These are phyloP conservation scores for Lithophane ornitopus DNA, from an alignment of 2,888 invertebrate species.

Conservation along the genomic window DNA sequence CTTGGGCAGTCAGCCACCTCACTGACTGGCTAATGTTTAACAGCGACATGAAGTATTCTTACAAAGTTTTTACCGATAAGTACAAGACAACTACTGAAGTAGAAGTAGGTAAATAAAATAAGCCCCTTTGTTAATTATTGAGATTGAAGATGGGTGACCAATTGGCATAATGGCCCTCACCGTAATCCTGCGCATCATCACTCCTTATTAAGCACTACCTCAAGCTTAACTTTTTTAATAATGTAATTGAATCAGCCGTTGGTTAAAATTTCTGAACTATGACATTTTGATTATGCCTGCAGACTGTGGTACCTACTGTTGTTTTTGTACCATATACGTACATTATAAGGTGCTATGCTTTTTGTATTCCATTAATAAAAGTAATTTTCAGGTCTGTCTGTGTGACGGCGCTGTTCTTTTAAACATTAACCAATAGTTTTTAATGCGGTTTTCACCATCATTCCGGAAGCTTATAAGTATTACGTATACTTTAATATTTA, in stretches of 20 bases:
- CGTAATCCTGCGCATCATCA: neutral
- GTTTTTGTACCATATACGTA: neutral
- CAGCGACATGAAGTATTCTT: neutral
- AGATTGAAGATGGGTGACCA: neutral
- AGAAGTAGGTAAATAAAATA: no score
- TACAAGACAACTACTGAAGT: no score
- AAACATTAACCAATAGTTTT: no score
- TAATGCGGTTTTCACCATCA: no score
- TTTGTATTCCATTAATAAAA: no score
- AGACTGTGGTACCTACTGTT: neutral
- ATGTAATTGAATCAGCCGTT: neutral
- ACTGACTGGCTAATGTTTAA: neutral
- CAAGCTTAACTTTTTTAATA: neutral
- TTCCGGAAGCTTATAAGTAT: no score
- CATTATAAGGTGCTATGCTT: no score
- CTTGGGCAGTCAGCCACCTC: neutral
- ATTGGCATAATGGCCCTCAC: neutral
- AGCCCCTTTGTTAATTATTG: neutral
- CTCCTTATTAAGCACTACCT: neutral
- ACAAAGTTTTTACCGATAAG: neutral
- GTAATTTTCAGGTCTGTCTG: no score
- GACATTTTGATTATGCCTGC: neutral
- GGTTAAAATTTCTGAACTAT: neutral
- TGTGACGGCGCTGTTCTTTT: no score
- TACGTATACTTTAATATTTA: no score